Evolutionary conservation across 2,113 vertebrate species (phyloP).

Genomic region (Melozone crissalis): DNA sequence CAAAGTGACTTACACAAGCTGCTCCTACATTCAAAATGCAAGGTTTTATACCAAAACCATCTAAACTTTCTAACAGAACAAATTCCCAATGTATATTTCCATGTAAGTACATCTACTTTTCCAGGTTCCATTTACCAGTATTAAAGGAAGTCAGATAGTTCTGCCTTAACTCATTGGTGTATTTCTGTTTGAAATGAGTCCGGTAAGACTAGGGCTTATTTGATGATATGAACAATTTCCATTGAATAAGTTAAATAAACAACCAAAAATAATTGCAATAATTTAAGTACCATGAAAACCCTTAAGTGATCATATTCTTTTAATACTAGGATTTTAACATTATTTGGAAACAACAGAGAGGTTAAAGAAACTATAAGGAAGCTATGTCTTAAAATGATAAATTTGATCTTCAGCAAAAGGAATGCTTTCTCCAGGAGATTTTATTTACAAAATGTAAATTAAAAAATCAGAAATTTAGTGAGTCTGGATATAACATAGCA

Average conservation of each 20-base stretch:
- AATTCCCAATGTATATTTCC: neutral
- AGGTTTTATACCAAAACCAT: neutral
- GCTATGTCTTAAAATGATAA: neutral
- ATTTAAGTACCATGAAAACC: neutral
- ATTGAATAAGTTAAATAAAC: neutral
- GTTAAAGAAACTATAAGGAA: neutral
- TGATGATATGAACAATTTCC: neutral
- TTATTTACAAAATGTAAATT: neutral
- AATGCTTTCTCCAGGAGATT: neutral
- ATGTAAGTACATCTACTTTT: neutral
- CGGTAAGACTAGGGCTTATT: neutral
- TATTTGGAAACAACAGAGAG: neutral
- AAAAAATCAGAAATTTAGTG: neutral
- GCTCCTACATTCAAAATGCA: neutral
- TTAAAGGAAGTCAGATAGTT: neutral
- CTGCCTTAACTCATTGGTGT: neutral
- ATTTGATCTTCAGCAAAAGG: neutral
- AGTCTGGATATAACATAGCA: neutral
- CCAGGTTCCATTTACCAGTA: neutral
- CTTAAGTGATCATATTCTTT: neutral
- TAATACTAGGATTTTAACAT: neutral
- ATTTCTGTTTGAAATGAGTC: neutral
- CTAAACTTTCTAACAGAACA: neutral
- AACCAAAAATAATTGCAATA: neutral
- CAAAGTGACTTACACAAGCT: neutral